Conservation (phyloP, 92 coral and sea anemone genomes). For the Micromussa lordhowensis region DNA sequence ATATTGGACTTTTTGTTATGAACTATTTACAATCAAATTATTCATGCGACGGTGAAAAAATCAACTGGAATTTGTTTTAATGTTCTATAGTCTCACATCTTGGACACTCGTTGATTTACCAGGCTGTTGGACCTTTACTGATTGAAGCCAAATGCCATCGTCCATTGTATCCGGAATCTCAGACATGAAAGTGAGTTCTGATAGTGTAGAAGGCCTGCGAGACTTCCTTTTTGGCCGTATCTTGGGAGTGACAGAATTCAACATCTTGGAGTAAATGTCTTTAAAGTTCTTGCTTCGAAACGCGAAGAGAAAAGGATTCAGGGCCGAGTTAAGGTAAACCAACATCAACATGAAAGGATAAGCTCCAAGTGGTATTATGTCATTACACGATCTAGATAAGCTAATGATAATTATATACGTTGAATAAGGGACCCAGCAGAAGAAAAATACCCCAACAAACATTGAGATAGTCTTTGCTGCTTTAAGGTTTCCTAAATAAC, state of each 20-base stretch:
- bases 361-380: conserved; percentile 26
- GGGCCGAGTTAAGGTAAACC: conserved; percentile 75
- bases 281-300: conserved; percentile 75
- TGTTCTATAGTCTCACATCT: not conserved
- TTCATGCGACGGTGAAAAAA: not conserved
- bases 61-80: not conserved
- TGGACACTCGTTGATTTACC: not conserved
- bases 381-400: conserved; percentile 27
- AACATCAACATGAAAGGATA: conserved; percentile 61
- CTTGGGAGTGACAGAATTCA: conserved; percentile 2
- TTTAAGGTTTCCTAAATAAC: conserved; percentile 61
- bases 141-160: not conserved
- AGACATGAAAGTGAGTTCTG: conserved; percentile 2
- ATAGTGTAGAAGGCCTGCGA: conserved; percentile 17
- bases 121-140: not conserved
- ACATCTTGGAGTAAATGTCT: conserved; percentile 51
- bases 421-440: conserved; percentile 76
- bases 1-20: not conserved
- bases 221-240: conserved; percentile 15
- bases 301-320: conserved; percentile 77
- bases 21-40: not conserved
- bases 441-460: conserved; percentile 66
- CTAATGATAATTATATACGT: conserved; percentile 46
- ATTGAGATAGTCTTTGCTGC: conserved; percentile 79
- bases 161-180: conserved; percentile 13